Evolutionary conservation across 2,113 vertebrate genomes (phyloP).

Genomic region (Naja naja): DNA sequence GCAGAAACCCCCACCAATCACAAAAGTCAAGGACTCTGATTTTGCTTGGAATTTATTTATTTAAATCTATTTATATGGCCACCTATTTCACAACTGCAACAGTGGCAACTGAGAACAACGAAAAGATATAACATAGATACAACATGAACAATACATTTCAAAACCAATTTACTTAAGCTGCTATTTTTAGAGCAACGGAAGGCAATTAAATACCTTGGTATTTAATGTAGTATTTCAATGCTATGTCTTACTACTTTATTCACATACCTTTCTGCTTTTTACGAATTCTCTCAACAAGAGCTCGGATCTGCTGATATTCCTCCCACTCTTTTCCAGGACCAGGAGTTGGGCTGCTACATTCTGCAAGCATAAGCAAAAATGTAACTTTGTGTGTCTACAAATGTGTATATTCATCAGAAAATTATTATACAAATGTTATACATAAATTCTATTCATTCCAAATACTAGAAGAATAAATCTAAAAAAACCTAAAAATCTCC

Average conservation of each 20-base stretch:
- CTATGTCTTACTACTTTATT: not conserved
- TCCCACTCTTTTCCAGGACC: constrained; percentile 95
- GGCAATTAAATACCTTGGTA: not conserved
- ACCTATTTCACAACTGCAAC: not conserved
- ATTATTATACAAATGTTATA: not conserved
- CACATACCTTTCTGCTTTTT: constrained; percentile 95
- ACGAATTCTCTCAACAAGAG: constrained; percentile 92
- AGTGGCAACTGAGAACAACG: not conserved
- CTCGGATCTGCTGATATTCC: constrained; percentile 90
- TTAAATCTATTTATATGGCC: not conserved
- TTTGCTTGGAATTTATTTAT: not conserved
- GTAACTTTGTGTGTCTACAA: not conserved
- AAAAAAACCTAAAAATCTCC: not conserved
- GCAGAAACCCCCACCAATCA: not conserved
- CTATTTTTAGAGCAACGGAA: not conserved
- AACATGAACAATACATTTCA: not conserved
- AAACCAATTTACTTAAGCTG: not conserved
- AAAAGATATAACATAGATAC: not conserved
- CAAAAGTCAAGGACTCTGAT: not conserved
- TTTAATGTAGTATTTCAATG: not conserved
- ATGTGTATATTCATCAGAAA: not conserved
- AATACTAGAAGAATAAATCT: not conserved
- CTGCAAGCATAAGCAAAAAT: constrained; percentile 62
- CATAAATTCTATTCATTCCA: constrained; percentile 5
- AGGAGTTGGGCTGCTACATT: constrained; percentile 88